phyloP scores from a whole-genome alignment of 2,888 invertebrate genomes.

The Euproctis similis region DNA sequence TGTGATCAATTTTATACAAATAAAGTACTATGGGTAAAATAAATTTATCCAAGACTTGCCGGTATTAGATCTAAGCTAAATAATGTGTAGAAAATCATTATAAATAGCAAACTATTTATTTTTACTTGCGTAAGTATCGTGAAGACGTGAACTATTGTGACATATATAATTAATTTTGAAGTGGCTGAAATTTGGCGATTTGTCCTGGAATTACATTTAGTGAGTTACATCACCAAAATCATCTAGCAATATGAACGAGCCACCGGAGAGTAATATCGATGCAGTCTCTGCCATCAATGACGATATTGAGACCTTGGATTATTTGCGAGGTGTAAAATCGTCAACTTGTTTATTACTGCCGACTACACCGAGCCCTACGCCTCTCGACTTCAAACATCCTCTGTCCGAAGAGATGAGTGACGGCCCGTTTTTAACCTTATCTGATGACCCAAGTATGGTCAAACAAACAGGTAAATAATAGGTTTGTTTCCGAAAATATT shows the following conservation, averaged over 20 bases:
- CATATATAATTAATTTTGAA: too few species aligned
- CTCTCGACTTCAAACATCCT: constrained; percentile 75
- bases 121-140: too few species aligned
- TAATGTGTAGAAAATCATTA: too few species aligned
- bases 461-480: constrained; percentile 51
- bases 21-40: too few species aligned
- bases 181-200: too few species aligned
- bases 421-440: constrained; percentile 55
- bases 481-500: not conserved
- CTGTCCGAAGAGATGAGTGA: constrained; percentile 71
- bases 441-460: constrained; percentile 45
- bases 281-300: constrained; percentile 34
- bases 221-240: too few species aligned
- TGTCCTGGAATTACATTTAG: too few species aligned
- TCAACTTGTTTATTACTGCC: constrained; percentile 80
- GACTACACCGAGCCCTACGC: constrained; percentile 77
- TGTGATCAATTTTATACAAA: too few species aligned
- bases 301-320: constrained; percentile 56
- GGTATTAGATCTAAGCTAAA: too few species aligned
- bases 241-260: constrained; percentile 43
- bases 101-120: too few species aligned
- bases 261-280: constrained; percentile 42
- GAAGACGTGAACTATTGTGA: too few species aligned
- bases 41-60: too few species aligned
- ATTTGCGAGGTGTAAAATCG: constrained; percentile 77